A percentile compares a stretch with the other conserved stretches of the same genome.
These are phyloP conservation scores for Pogonomyrmex barbatus DNA, from an alignment of 1,140 invertebrate genomes.

Conservation along the genomic window DNA sequence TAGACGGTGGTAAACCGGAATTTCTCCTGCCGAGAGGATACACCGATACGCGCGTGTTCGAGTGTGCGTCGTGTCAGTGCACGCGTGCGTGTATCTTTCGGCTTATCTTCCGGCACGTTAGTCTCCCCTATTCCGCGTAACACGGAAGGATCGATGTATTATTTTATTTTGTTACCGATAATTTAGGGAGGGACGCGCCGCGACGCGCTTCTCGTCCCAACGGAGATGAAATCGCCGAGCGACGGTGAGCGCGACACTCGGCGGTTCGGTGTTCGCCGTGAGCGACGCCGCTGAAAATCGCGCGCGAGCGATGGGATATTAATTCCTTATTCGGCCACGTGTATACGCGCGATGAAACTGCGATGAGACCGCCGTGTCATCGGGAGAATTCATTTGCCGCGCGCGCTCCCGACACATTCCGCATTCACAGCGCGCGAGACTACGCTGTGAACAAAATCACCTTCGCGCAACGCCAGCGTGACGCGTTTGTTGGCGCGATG, in stretches of 20 bases:
- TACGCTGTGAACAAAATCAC: slow-evolving; percentile 23
- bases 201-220: neutral
- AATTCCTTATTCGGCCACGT: slow-evolving; percentile 17
- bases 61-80: neutral
- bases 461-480: slow-evolving; percentile 12
- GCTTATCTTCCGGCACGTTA: neutral
- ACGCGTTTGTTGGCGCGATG: slow-evolving; percentile 12
- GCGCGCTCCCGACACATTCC: slow-evolving; percentile 11
- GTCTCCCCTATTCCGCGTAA: neutral
- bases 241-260: neutral
- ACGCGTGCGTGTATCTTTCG: neutral
- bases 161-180: neutral
- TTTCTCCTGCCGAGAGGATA: neutral
- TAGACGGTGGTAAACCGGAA: slow-evolving; percentile 17
- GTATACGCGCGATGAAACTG: slow-evolving; percentile 31
- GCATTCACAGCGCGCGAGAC: slow-evolving; percentile 14
- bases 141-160: neutral
- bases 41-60: neutral
- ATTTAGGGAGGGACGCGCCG: neutral
- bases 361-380: slow-evolving; percentile 45
- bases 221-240: neutral
- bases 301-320: slow-evolving; percentile 35
- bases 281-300: neutral
- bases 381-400: slow-evolving; percentile 46
- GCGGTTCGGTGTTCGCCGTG: neutral